Conservation (phyloP, 2,113 vertebrate species). For the Xyliphius kryptos region DNA sequence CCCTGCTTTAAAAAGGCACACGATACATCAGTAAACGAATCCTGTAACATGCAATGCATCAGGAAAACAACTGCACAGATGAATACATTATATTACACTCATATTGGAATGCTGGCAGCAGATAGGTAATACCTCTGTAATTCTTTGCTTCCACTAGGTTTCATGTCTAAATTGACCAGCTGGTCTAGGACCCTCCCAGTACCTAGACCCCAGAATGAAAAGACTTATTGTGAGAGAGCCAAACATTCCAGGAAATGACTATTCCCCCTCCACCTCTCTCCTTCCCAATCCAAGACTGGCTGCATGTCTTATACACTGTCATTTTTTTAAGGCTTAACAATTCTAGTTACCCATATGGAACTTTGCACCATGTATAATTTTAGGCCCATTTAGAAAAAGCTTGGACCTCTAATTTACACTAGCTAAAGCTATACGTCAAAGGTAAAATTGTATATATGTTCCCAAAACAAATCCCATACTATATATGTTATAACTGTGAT, state of each 20-base stretch:
- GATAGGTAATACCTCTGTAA: slow-evolving; percentile 72
- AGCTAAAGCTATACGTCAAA: too few species aligned
- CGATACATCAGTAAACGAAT: too few species aligned
- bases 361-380: slow-evolving; percentile 6
- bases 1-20: too few species aligned
- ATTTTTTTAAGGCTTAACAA: slow-evolving; percentile 40
- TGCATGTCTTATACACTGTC: slow-evolving; percentile 48
- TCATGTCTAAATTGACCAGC: slow-evolving; percentile 77
- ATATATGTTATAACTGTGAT: too few species aligned
- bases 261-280: slow-evolving; percentile 32
- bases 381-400: slow-evolving; percentile 14
- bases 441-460: too few species aligned
- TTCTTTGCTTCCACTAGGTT: slow-evolving; percentile 80
- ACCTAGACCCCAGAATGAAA: slow-evolving; percentile 74
- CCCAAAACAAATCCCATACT: too few species aligned
- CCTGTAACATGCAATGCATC: too few species aligned
- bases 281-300: slow-evolving; percentile 31
- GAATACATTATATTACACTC: neutral
- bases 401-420: too few species aligned
- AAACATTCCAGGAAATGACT: slow-evolving; percentile 75
- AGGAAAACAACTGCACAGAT: neutral
- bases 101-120: slow-evolving; percentile 22
- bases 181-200: slow-evolving; percentile 76
- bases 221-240: slow-evolving; percentile 69
- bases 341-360: slow-evolving; percentile 23